These are phyloP conservation scores for Centropyge bicolor DNA, from an alignment of 2,797 vertebrate species.

Conservation along the genomic window DNA sequence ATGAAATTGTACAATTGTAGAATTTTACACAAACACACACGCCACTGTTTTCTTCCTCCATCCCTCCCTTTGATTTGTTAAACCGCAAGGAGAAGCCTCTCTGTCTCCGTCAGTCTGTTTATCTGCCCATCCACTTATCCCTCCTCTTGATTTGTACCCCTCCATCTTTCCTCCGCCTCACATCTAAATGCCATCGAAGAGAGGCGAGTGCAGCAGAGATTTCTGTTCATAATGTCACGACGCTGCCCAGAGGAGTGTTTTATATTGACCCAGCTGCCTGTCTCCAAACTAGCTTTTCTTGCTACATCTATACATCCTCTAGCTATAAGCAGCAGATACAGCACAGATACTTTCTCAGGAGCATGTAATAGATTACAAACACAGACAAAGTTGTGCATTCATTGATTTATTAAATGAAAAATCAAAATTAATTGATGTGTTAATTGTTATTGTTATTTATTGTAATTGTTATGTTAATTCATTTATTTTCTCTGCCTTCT, in stretches of 20 bases:
- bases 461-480: no score
- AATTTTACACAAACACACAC: no score
- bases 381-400: background rate
- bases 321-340: background rate
- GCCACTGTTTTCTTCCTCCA: constrained; percentile 10
- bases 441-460: no score
- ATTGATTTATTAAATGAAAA: background rate
- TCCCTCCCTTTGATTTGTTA: constrained; percentile 50
- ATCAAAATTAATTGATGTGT: background rate
- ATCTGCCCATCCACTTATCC: constrained; percentile 48
- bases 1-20: no score
- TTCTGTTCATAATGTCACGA: constrained; percentile 66
- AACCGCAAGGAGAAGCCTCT: constrained; percentile 40
- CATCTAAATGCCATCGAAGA: constrained; percentile 67
- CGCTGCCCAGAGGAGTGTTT: constrained; percentile 54
- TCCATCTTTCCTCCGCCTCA: constrained; percentile 42
- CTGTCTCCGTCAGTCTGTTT: constrained; percentile 49
- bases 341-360: background rate
- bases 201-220: constrained; percentile 33
- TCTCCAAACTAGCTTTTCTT: constrained; percentile 12
- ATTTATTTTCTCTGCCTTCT: background rate
- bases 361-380: constrained; percentile 1
- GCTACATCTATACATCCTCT: constrained; percentile 6
- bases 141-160: constrained; percentile 41
- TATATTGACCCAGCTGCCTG: constrained; percentile 42